Conservation (phyloP, 30 jellyfish, hydroid and myxozoan genomes). For the Clytia hemisphaerica region DNA sequence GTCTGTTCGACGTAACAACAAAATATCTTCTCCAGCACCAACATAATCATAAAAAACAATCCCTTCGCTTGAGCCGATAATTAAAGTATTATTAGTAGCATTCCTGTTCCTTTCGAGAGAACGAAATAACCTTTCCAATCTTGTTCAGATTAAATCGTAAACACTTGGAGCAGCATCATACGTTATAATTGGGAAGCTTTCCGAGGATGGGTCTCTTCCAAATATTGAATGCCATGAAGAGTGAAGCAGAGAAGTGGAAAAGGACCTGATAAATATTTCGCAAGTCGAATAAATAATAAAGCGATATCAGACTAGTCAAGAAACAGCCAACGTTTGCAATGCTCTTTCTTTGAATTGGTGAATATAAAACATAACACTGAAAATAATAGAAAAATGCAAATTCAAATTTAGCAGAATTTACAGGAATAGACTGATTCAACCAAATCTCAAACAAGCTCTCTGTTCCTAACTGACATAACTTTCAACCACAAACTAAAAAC, state of each 20-base stretch:
- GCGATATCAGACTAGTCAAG: background rate
- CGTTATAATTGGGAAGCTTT: slow-evolving; percentile 11
- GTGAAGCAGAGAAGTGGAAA: background rate
- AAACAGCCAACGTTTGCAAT: background rate
- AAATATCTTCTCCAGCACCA: too few species aligned
- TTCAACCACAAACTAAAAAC: too few species aligned
- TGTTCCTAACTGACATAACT: too few species aligned
- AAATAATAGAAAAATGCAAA: background rate
- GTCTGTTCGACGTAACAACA: too few species aligned
- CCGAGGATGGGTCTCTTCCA: slow-evolving; percentile 11
- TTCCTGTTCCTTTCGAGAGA: too few species aligned
- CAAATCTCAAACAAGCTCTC: too few species aligned
- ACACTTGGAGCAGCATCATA: too few species aligned
- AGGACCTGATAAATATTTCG: slow-evolving; percentile 1
- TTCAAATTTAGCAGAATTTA: background rate
- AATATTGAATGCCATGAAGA: background rate
- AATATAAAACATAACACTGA: slow-evolving; percentile 5
- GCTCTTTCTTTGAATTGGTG: background rate
- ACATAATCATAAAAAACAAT: too few species aligned
- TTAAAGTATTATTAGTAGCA: too few species aligned
- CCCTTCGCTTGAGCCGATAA: too few species aligned
- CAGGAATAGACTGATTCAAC: background rate
- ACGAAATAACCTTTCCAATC: too few species aligned
- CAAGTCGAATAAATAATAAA: background rate
- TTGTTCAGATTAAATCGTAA: too few species aligned